Percentiles rank a stretch among this genome's conserved stretches.
Evolutionary conservation across 2,113 vertebrate species (phyloP).

Genomic region (Leptocoma aspasia): DNA sequence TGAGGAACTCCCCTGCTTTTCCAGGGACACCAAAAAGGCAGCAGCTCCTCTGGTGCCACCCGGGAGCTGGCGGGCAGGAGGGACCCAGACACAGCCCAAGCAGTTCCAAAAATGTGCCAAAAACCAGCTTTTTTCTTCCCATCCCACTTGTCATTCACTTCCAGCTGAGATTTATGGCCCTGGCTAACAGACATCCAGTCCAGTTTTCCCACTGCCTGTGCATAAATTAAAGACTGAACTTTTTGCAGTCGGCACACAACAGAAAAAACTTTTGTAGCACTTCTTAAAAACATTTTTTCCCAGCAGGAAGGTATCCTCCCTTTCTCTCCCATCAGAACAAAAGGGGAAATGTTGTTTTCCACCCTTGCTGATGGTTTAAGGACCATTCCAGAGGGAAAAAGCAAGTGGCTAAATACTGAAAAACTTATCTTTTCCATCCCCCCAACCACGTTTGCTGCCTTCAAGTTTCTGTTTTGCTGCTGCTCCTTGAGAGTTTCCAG

Average conservation of each 20-base stretch:
- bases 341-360: background rate
- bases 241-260: background rate
- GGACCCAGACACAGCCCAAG: background rate
- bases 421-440: background rate
- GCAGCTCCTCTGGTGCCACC: background rate
- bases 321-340: background rate
- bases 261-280: background rate
- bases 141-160: background rate
- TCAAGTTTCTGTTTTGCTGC: background rate
- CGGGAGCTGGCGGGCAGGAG: background rate
- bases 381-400: background rate
- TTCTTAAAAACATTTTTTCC: background rate
- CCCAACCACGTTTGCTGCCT: background rate
- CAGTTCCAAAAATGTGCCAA: background rate
- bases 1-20: background rate
- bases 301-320: background rate
- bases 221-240: background rate
- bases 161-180: background rate
- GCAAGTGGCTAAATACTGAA: background rate
- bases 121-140: background rate
- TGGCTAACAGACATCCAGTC: background rate
- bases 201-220: background rate
- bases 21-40: background rate
- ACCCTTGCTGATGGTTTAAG: background rate
- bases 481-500: conserved; percentile 16